These are phyloP conservation scores for Mobula hypostoma DNA, from an alignment of 2,113 vertebrate genomes.

Conservation along the genomic window DNA sequence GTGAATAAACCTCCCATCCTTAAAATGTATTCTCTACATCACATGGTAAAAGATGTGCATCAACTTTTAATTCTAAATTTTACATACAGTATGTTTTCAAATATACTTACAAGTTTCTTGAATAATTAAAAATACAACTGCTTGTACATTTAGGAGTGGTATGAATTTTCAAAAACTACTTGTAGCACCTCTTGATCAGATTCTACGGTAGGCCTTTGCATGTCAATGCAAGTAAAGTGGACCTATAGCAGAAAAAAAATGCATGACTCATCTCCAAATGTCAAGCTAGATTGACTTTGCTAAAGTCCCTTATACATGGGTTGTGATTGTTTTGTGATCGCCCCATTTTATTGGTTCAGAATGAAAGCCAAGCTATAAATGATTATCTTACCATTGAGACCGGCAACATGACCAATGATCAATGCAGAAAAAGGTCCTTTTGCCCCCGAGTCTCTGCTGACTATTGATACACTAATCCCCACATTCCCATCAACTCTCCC, in stretches of 20 bases:
- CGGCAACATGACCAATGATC: too few species aligned
- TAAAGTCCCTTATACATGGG: too few species aligned
- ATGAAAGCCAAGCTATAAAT: too few species aligned
- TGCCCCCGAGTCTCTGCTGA: too few species aligned
- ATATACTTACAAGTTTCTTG: background rate
- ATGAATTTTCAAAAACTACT: background rate
- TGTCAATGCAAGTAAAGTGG: background rate
- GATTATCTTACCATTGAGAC: too few species aligned
- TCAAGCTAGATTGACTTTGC: too few species aligned
- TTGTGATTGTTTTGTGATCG: too few species aligned
- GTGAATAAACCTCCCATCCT: background rate
- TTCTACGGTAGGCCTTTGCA: background rate
- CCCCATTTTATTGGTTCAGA: too few species aligned
- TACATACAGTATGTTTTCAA: background rate
- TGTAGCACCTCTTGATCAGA: background rate
- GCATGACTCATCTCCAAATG: too few species aligned
- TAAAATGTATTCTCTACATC: background rate
- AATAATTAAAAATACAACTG: background rate
- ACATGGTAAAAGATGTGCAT: background rate
- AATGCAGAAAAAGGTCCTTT: too few species aligned
- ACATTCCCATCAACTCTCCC: too few species aligned
- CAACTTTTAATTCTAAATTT: constrained; percentile 14
- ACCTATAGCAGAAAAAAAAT: constrained; percentile 10
- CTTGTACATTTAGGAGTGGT: background rate
- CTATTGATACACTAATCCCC: too few species aligned